Percentiles rank a stretch among this genome's conserved stretches.
phyloP scores from a whole-genome alignment of 2,888 invertebrate genomes.

The Drosophila helvetica region DNA sequence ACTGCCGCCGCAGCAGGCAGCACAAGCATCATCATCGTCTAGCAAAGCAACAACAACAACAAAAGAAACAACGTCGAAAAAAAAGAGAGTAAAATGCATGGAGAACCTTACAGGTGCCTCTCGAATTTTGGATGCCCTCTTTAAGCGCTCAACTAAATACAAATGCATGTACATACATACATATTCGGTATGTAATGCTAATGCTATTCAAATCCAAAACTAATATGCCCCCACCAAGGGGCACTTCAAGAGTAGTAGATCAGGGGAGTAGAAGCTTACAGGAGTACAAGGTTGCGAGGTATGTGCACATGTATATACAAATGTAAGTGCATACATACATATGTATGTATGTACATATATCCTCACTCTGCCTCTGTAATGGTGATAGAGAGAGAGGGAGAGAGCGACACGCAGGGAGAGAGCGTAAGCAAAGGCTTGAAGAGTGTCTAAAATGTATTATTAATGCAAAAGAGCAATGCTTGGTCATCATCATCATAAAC shows the following conservation, averaged over 20 bases:
- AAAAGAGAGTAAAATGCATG: background rate
- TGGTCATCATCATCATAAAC: slow-evolving; percentile 30
- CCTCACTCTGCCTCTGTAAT: too few species aligned
- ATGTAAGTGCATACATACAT: too few species aligned
- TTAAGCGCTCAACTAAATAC: too few species aligned
- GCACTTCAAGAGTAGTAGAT: background rate
- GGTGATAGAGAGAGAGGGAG: background rate
- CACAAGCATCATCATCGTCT: slow-evolving; percentile 10
- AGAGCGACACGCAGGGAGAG: slow-evolving; percentile 37
- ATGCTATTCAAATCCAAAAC: too few species aligned
- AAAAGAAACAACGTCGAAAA: background rate
- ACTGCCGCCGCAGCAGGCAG: slow-evolving; percentile 18
- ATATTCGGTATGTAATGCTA: too few species aligned
- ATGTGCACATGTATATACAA: too few species aligned
- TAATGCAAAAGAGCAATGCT: slow-evolving; percentile 70
- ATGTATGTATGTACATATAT: too few species aligned
- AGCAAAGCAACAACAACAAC: background rate
- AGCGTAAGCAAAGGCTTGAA: slow-evolving; percentile 15
- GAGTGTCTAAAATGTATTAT: slow-evolving; percentile 77
- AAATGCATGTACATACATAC: too few species aligned
- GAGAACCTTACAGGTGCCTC: background rate
- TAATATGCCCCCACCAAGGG: background rate
- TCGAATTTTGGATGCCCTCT: background rate
- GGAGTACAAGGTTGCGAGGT: too few species aligned
- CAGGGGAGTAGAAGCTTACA: background rate